A percentile compares a stretch with the other conserved stretches of the same genome.
Conservation (phyloP, 1,140 invertebrate genomes). For the Seison nebaliae region DNA sequence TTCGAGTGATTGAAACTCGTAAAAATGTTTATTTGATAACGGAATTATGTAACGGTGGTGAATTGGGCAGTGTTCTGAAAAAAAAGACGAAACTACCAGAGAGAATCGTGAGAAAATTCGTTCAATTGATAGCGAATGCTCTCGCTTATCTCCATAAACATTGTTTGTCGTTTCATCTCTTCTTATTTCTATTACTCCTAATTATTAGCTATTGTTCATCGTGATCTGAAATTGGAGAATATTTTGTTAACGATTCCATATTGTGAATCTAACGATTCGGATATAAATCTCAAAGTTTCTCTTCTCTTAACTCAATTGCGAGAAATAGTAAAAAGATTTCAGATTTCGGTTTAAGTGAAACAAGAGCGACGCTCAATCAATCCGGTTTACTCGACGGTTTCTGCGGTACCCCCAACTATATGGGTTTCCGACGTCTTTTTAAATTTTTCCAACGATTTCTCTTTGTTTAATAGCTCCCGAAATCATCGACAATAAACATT, state of each 20-base stretch:
- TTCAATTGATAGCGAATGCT: conserved; percentile 29
- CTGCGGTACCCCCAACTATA: conserved; percentile 35
- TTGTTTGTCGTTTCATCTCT: conserved; percentile 20
- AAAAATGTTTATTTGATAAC: conserved; percentile 30
- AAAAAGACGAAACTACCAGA: conserved; percentile 24
- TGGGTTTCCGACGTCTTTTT: conserved; percentile 23
- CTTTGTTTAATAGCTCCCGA: conserved; percentile 30
- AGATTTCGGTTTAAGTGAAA: conserved; percentile 35
- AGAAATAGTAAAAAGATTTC: conserved; percentile 26
- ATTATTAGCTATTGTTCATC: conserved; percentile 34
- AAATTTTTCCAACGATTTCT: conserved; percentile 1
- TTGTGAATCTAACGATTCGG: conserved; percentile 25
- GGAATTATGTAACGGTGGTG: conserved; percentile 30
- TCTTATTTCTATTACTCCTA: background rate
- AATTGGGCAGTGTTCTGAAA: conserved; percentile 25
- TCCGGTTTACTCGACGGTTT: conserved; percentile 33
- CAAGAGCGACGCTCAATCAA: conserved; percentile 30
- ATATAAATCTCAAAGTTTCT: conserved; percentile 24
- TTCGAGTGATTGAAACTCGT: conserved; percentile 32
- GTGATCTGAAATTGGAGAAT: conserved; percentile 36
- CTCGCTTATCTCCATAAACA: conserved; percentile 34
- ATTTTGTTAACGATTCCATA: conserved; percentile 31
- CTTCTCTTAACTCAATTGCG: background rate
- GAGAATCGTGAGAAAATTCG: conserved; percentile 25
- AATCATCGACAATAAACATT: conserved; percentile 32